Evolutionary conservation across 1,140 invertebrate species (phyloP), one percentile per base, ranked within the genome.

Genomic region (Vanessa atalanta): DNA sequence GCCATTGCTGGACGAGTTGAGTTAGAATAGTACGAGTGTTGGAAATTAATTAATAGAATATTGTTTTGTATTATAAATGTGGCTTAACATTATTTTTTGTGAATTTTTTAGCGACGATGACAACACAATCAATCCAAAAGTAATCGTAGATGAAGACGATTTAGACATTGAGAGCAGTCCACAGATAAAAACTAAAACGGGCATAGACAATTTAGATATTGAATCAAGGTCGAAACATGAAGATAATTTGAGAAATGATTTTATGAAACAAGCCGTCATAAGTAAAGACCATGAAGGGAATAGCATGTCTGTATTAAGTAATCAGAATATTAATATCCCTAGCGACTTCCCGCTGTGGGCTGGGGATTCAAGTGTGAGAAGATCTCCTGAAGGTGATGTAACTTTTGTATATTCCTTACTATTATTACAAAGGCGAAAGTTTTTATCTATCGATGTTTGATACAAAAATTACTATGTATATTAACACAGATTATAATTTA

Each of bases 91-190:
- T 16, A 26, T 57, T 37, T 55, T 55, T 14, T 2, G 26, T 23
- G 31, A 14, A 2, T 51, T 94, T 26, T 93, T 78, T 74, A 97
- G 96, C 87, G 97, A 97, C 77, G 95, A 95, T 14, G 96, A 97
- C 73, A 94, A 93, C 79, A 92, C 90, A 37, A 95, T 93, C 11
- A 98, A 98, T 94, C 98, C 97, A 37, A 94, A 98, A 85, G 97
- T 99, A 0, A 96, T 96, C 23, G 95, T 96, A 74, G 97, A 97
- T 77, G 96, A 97, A 89, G 97, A 98, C 88, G 97, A 99, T 88
- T 93, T 97, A 55, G 97, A 97, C 70, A 95, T 96, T 2, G 95
- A 96, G n/a, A 72, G 77, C 51, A 79, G 61, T 61, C 73, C 81
- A 48, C 66, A 80, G 16, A 61, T 65, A 12, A 73, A 72, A 70